Evolutionary conservation across 2,888 invertebrate species (phyloP).

Genomic region (Hyles lineata): DNA sequence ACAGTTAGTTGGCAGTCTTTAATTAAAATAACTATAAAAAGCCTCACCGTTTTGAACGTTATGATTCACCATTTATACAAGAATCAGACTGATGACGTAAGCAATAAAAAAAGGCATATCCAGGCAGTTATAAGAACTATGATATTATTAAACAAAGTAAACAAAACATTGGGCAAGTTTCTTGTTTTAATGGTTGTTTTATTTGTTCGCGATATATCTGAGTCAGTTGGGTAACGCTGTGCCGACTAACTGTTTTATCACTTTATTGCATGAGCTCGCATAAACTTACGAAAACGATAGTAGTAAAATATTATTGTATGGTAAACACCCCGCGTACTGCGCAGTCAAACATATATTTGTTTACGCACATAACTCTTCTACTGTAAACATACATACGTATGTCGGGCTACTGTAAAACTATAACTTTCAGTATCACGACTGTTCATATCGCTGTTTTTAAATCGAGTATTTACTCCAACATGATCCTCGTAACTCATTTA

Average conservation of each 20-base stretch:
- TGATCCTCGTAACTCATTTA: too few relatives aligned
- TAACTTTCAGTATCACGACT: not conserved
- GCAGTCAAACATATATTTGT: not conserved
- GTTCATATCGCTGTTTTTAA: not conserved
- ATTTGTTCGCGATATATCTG: conserved; percentile 79
- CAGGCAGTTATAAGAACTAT: conserved; percentile 54
- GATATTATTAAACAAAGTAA: conserved; percentile 69
- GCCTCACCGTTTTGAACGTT: too few relatives aligned
- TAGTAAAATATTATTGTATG: conserved; percentile 73
- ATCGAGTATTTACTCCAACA: too few relatives aligned
- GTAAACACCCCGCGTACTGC: conserved; percentile 25
- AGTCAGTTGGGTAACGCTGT: conserved; percentile 70
- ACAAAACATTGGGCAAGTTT: conserved; percentile 77
- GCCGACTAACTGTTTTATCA: conserved; percentile 83
- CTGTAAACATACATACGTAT: not conserved
- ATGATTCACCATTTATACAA: too few relatives aligned
- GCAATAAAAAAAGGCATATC: conserved; percentile 53
- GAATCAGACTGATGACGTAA: conserved; percentile 31
- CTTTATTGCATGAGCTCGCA: conserved; percentile 82
- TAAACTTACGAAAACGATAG: conserved; percentile 72
- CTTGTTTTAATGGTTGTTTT: conserved; percentile 77
- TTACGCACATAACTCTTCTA: conserved; percentile 10
- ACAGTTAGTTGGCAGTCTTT: not conserved
- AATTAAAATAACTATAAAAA: not conserved
- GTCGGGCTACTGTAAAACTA: not conserved